Evolutionary conservation across 2,888 invertebrate genomes (phyloP), one percentile per base, ranked within the genome.

Genomic region (Molanna angustata): DNA sequence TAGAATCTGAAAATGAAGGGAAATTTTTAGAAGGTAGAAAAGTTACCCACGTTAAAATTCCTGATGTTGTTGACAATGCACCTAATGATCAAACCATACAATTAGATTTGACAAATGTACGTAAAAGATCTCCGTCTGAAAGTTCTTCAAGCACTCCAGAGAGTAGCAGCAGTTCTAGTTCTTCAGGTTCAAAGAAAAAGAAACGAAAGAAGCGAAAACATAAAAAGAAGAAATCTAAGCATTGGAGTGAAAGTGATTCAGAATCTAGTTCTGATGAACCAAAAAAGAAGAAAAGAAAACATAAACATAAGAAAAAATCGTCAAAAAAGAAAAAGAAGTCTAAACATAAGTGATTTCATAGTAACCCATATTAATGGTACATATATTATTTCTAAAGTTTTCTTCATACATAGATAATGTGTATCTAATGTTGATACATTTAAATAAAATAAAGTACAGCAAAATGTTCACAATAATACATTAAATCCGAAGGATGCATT

Each of bases 251-350:
- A 11, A 80, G 81, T 53, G 80, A 82, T 1, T 82, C 84, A 1
- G 84, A 84, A 45, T 76, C 79, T 0, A 84, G 82, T 62, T 82
- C 82, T 3, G 85, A 83, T 52, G 82, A 81, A 52, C 83, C 80
- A 61, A 80, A 82, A 64, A 80, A 84, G 61, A 84, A 83, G 66
- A 82, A 82, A 62, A 86, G 84, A 66, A 84, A 84, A 65, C 82
- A 80, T 59, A 83, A 83, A 62, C 83, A 83, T 67, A 85, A 83
- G 73, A 86, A 83, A 63, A 84, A 83, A 63, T 80, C 82, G 19
- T 76, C 78, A 62, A 86, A 85, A 66, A 88, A 87, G 67, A 86
- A 84, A 72, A 88, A 86, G 68, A 87, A 86, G 69, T 78, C 82
- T 1, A 82, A 81, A 62, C 78, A 79, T 61, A 78, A 76, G 67